Evolutionary conservation across 2,888 invertebrate species (phyloP).

Genomic region (Papilio demoleus): DNA sequence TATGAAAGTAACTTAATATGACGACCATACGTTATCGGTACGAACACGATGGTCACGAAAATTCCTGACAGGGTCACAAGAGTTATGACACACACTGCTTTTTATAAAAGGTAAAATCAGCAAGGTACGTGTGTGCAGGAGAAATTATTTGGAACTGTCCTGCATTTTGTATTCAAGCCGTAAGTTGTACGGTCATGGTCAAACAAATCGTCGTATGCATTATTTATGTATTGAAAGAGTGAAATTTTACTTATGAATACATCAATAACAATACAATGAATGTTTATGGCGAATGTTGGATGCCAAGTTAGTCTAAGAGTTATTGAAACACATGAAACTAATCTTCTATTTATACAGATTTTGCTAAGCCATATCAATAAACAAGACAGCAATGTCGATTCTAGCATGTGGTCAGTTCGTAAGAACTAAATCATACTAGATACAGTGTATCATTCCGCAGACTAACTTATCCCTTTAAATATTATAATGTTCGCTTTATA

Average conservation of each 20-base stretch:
- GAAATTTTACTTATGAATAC: constrained; percentile 65
- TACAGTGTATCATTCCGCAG: too few relatives aligned
- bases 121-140: constrained; percentile 46
- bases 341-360: too few relatives aligned
- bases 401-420: too few relatives aligned
- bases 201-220: constrained; percentile 63
- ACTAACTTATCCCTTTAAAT: too few relatives aligned
- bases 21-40: too few relatives aligned
- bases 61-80: too few relatives aligned
- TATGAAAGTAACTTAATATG: too few relatives aligned
- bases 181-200: constrained; percentile 63
- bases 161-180: constrained; percentile 62
- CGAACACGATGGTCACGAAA: too few relatives aligned
- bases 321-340: constrained; percentile 36
- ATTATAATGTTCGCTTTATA: too few relatives aligned
- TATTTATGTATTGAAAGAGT: constrained; percentile 75
- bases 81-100: not conserved
- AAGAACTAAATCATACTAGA: too few relatives aligned
- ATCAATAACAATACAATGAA: constrained; percentile 54
- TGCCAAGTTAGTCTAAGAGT: constrained; percentile 38
- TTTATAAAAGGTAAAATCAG: constrained; percentile 53
- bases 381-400: too few relatives aligned
- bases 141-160: constrained; percentile 62
- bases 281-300: constrained; percentile 47
- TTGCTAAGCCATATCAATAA: too few relatives aligned